Base-by-base conservation (phyloP, 2,113 vertebrate species). In the Cynoglossus semilaevis region DNA sequence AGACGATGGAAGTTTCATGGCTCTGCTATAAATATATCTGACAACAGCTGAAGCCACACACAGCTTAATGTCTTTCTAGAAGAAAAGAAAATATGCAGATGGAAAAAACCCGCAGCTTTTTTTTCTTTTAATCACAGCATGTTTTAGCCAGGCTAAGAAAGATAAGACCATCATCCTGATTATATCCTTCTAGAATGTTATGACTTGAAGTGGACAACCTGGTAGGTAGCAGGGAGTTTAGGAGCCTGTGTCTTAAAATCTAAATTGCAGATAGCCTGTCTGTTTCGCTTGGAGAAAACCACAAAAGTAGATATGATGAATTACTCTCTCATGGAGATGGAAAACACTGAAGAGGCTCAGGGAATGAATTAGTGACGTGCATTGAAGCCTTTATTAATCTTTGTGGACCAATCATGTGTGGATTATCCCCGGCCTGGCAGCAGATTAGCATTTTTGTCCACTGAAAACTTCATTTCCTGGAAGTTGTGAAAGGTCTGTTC, bases 381-480 rank as follows among this genome's bases (percentile, higher is more conserved):
- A 41, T 51, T 58, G 7, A 58, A 62, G 55, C 47, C 57, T 74
- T 68, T 76, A 79, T 67, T 79, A 73, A 75, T 73, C 51, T 61
- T 41, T 8, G 0, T 0, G 7, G 66, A 67, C 53, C 63, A 53
- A 63, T 81, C 50, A 51, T 63, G 63, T 67, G 43, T 64, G 50
- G 69, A 78, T 66, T 53, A 62, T 72, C 51, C 37, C 22, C 4
- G 17, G 14, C 17, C 67, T 80, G 78, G 74, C 78, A 73, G 44
- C 1, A 42, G 58, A 59, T 53, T 37, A 49, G 46, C 57, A 58
- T 82, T 59, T 80, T 67, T 80, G 15, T 63, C 46, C 47, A 18
- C 56, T 62, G 45, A 72, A 70, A 72, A 52, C 22, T 45, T 58
- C 38, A 51, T 63, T 81, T 79, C 62, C 80, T 78, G 78, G 85